Percentiles rank a stretch among this genome's conserved stretches.
Conservation (phyloP, 64 coral and sea anemone species). For the Actinia tenebrosa region DNA sequence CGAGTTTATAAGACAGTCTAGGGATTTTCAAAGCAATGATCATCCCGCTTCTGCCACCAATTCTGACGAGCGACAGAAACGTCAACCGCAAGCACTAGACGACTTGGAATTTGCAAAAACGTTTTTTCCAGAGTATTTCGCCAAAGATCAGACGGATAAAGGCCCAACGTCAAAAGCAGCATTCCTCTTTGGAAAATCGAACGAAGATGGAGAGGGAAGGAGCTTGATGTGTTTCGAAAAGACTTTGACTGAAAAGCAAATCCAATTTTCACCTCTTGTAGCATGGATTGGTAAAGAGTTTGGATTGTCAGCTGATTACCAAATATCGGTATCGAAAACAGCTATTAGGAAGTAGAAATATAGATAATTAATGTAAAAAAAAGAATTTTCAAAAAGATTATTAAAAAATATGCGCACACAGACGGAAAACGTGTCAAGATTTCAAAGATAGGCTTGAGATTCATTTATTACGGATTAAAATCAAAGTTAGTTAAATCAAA, state of each 20-base stretch:
- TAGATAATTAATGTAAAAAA: neutral
- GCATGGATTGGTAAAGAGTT: neutral
- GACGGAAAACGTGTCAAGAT: too few relatives aligned
- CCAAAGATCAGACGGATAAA: neutral
- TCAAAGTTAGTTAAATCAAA: too few relatives aligned
- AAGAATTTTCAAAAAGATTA: neutral
- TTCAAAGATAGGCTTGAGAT: too few relatives aligned
- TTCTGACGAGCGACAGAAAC: neutral
- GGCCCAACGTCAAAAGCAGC: neutral
- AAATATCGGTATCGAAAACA: neutral
- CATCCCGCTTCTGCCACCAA: neutral
- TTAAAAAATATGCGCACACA: neutral
- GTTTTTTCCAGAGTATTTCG: neutral
- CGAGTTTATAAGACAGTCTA: neutral
- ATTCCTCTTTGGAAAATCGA: neutral
- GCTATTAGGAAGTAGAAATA: neutral
- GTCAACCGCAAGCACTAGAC: neutral
- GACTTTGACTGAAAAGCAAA: neutral
- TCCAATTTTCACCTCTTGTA: neutral
- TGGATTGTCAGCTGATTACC: neutral
- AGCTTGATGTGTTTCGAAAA: neutral
- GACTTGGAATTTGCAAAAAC: conserved; percentile 1
- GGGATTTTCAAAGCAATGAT: neutral
- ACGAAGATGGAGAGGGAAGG: neutral
- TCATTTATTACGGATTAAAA: too few relatives aligned